Evolutionary conservation across 2,888 invertebrate species (phyloP).

Genomic region (Tenthredo scrophulariae): DNA sequence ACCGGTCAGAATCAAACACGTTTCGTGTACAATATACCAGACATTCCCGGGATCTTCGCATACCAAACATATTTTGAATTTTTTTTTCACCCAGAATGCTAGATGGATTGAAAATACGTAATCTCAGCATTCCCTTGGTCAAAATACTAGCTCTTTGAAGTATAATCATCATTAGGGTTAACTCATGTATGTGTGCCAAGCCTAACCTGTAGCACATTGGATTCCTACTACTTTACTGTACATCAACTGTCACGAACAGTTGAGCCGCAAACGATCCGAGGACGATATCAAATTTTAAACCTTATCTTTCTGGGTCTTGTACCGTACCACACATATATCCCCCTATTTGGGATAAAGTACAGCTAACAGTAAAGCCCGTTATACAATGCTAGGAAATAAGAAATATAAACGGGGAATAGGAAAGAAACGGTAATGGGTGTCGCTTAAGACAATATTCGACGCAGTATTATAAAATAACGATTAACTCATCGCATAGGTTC

Average conservation of each 20-base stretch:
- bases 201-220: neutral
- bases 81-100: too few species aligned
- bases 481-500: neutral
- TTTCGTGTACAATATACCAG: too few species aligned
- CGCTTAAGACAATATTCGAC: neutral
- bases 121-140: neutral
- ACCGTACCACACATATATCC: neutral
- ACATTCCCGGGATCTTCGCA: too few species aligned
- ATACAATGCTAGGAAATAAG: neutral
- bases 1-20: too few species aligned
- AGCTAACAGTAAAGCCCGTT: neutral
- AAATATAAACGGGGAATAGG: neutral
- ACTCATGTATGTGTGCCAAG: neutral
- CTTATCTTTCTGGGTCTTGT: slow-evolving; percentile 26
- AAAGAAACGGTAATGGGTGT: neutral
- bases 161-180: neutral
- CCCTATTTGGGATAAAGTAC: neutral
- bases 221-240: slow-evolving; percentile 10
- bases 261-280: slow-evolving; percentile 13
- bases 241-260: slow-evolving; percentile 25
- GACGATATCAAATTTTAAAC: slow-evolving; percentile 14
- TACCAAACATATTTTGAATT: too few species aligned
- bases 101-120: too few species aligned
- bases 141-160: neutral
- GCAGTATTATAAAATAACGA: neutral